Evolutionary conservation across 2,797 vertebrate genomes (phyloP).

Genomic region (Hoplostethus atlanticus): DNA sequence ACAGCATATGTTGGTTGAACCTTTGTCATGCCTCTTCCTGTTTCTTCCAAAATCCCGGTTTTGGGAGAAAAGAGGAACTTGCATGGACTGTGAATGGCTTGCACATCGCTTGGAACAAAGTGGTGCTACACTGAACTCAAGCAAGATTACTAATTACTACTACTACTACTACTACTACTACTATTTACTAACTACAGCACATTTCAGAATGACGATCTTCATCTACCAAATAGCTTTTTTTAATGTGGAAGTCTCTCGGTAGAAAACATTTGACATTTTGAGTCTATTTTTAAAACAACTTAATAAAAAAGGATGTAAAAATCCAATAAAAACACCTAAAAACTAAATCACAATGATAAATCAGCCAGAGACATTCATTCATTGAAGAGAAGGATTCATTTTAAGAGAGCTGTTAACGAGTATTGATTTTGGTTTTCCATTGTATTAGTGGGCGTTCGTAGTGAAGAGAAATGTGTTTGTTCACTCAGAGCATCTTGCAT

Average conservation of each 20-base stretch:
- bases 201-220: not conserved
- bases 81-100: conserved; percentile 21
- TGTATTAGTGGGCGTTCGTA: not conserved
- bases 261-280: too few relatives aligned
- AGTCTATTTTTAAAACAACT: too few relatives aligned
- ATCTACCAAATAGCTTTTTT: not conserved
- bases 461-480: not conserved
- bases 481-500: not conserved
- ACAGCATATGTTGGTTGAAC: conserved; percentile 73
- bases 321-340: not conserved
- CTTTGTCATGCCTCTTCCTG: conserved; percentile 65
- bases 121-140: conserved; percentile 17
- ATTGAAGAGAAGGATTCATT: not conserved
- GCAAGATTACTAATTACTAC: not conserved
- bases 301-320: not conserved
- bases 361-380: not conserved
- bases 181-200: too few relatives aligned
- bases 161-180: too few relatives aligned
- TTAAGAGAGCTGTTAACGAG: not conserved
- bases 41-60: conserved; percentile 23
- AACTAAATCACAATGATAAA: not conserved
- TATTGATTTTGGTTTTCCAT: not conserved
- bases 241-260: not conserved
- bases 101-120: conserved; percentile 28
- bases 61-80: conserved; percentile 33